Base-by-base conservation (phyloP, 2,888 invertebrate species). In the Dasypolia templi region DNA sequence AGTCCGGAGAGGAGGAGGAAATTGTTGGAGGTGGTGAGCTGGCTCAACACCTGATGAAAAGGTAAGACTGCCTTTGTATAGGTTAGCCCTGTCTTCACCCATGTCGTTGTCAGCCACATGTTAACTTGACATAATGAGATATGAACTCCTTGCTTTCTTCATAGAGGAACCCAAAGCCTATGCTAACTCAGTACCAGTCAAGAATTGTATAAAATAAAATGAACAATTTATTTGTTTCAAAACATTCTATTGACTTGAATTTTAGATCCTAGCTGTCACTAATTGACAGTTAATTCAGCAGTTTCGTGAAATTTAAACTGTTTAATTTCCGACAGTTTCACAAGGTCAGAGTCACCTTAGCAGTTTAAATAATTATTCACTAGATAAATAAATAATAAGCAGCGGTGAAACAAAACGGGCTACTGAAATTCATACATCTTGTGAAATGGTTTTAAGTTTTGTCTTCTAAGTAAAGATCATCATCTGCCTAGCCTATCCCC, bases 1-100 rank as follows among this genome's bases (percentile, higher is more conserved):
- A 97, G 91, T 97, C 97, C 59, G 97, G 97, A 53, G 97, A 97
- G 79, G 97, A 97, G 72, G 97, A 97, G 85, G 97, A 97, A 88
- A 96, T 96, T 61, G 95, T 96, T 32, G 95, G 96, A 64, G 97
- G 97, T 68, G 97, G 96, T 58, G 95, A 95, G 90, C 88, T 95
- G 86, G 92, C 96, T 73, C 92, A 94, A 88, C 94, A 95, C 87
- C 91, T 95, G 83, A 90, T 95, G 92, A 94, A 95, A 90, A 94
- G 95, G 96, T 96, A 88, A 88, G 87, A 77, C 71, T 58, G 14
- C 19, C 61, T 71, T 35, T 62, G 59, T 81, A 80, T 87, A 90
- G 89, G 85, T 90, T 90, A 90, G 64, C 46, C 66, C 58, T 51
- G 55, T 32, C 19, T 59, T 63, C 22, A 62, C 39, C 35, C 46